phyloP scores from a whole-genome alignment of 2,113 vertebrate species.

The Archilochus colubris region DNA sequence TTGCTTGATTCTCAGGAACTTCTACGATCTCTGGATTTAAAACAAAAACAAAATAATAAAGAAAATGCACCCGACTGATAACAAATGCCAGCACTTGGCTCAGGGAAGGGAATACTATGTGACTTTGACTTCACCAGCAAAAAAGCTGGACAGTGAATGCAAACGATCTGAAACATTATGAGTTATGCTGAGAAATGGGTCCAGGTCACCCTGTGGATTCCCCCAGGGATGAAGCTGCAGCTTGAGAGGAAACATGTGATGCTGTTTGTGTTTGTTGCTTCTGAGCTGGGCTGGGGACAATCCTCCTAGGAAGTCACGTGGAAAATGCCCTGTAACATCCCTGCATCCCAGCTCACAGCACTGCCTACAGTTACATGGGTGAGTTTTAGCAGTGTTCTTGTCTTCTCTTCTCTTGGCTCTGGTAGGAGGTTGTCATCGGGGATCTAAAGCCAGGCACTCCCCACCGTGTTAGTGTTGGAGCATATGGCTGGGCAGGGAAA shows the following conservation, averaged over 20 bases:
- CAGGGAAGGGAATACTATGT: neutral
- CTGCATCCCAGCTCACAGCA: neutral
- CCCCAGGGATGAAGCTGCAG: neutral
- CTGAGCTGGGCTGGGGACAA: neutral
- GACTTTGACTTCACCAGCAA: neutral
- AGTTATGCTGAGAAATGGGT: slow-evolving; percentile 5
- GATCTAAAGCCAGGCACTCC: slow-evolving; percentile 84
- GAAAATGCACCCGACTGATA: neutral
- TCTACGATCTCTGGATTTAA: neutral
- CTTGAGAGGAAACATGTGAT: slow-evolving; percentile 17
- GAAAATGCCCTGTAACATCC: neutral
- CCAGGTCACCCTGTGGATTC: neutral
- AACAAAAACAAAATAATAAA: neutral
- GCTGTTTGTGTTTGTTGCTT: slow-evolving; percentile 28
- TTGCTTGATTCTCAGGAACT: neutral
- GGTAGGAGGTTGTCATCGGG: slow-evolving; percentile 85
- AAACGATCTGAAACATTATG: neutral
- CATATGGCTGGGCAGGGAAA: slow-evolving; percentile 85
- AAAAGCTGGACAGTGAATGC: neutral
- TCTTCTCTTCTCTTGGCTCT: slow-evolving; percentile 25
- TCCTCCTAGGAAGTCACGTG: neutral
- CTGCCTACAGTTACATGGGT: neutral
- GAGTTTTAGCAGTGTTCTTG: neutral
- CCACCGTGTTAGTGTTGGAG: slow-evolving; percentile 87
- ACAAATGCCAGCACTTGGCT: neutral